A percentile compares a stretch with the other conserved stretches of the same genome.
Conservation (phyloP, 2,888 invertebrate genomes). For the Biston stratarius region DNA sequence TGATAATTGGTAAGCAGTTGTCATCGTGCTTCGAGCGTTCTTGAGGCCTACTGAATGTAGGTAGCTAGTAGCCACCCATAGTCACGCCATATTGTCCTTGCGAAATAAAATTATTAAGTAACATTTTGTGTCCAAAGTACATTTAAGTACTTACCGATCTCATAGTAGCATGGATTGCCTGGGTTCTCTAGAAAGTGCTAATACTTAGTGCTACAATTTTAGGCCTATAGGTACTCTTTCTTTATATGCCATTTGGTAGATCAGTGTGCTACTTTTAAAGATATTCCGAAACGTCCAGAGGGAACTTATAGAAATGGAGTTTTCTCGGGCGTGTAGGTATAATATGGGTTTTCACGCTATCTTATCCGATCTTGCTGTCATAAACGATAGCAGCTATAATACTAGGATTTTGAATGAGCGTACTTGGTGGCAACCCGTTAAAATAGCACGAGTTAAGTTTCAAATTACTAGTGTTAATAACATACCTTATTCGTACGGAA, state of each 20-base stretch:
- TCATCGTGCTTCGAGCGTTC: constrained; percentile 34
- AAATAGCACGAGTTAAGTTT: not conserved
- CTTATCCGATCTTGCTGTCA: not conserved
- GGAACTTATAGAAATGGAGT: constrained; percentile 26
- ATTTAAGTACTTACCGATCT: not conserved
- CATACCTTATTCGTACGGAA: not conserved
- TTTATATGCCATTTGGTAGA: constrained; percentile 9
- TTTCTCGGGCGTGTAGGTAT: constrained; percentile 19
- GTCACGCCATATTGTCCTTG: not conserved
- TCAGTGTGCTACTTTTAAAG: constrained; percentile 31
- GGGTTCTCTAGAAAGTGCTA: constrained; percentile 14
- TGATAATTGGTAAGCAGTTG: constrained; percentile 39
- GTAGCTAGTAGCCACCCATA: constrained; percentile 4
- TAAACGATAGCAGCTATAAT: not conserved
- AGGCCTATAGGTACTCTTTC: constrained; percentile 18
- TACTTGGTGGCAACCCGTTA: not conserved
- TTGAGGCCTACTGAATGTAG: constrained; percentile 21
- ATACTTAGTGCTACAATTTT: constrained; percentile 21
- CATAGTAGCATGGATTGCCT: constrained; percentile 2
- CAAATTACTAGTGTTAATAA: not conserved
- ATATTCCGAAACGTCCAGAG: constrained; percentile 25
- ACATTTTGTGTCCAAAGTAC: not conserved
- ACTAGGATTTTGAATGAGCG: not conserved
- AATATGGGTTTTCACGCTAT: constrained; percentile 9
- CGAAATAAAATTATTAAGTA: not conserved